Evolutionary conservation across 2,888 invertebrate species (phyloP).

Genomic region (Nomada lathburiana): DNA sequence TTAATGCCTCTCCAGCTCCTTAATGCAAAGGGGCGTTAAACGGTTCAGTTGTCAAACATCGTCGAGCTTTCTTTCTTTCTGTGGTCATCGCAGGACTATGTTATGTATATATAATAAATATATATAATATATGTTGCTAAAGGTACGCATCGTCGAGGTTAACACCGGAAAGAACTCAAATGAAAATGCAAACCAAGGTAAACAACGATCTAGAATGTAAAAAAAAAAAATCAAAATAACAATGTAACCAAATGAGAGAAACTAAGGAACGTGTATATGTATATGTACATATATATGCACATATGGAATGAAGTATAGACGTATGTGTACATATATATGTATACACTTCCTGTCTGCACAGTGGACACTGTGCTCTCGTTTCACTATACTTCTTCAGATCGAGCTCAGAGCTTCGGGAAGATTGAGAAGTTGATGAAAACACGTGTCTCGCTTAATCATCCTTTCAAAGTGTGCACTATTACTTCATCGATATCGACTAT

Average conservation of each 20-base stretch:
- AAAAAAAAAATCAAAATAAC: conserved; percentile 1
- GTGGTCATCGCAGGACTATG: neutral
- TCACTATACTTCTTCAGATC: no score
- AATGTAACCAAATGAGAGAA: conserved; percentile 6
- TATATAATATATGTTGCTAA: no score
- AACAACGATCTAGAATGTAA: conserved; percentile 51
- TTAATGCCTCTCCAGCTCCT: no score
- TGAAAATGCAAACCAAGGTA: conserved; percentile 72
- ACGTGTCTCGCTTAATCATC: no score
- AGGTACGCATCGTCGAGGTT: conserved; percentile 52
- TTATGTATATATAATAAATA: neutral
- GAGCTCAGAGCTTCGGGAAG: no score
- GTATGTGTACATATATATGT: neutral
- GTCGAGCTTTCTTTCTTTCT: conserved; percentile 33
- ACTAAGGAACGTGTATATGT: conserved; percentile 13
- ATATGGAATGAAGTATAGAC: neutral
- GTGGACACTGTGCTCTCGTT: no score
- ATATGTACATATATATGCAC: neutral
- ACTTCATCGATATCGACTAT: no score
- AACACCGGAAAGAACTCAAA: conserved; percentile 66
- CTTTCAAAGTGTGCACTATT: no score
- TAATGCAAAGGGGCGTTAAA: conserved; percentile 12
- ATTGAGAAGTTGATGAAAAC: no score
- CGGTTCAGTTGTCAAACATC: neutral
- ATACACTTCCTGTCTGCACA: neutral